Evolutionary conservation across 2,888 invertebrate genomes (phyloP).

Genomic region (Drosophila mettleri): DNA sequence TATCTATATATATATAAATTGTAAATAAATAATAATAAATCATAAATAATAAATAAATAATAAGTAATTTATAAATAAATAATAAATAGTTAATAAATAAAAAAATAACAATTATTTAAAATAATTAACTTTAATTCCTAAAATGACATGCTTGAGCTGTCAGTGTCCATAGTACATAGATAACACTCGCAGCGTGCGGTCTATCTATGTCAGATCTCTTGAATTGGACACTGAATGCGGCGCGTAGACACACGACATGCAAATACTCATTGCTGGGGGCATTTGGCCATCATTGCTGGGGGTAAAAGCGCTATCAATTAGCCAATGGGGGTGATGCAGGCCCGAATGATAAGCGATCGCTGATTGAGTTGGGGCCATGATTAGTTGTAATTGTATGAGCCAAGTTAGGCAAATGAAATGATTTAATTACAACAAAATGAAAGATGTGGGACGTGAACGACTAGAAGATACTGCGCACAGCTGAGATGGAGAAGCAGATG

Average conservation of each 20-base stretch:
- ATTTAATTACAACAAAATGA: background rate
- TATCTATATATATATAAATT: too few relatives aligned
- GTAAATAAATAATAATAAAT: too few relatives aligned
- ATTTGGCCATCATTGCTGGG: constrained; percentile 19
- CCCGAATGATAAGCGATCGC: constrained; percentile 45
- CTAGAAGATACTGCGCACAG: background rate
- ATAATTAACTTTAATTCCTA: too few relatives aligned
- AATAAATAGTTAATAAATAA: too few relatives aligned
- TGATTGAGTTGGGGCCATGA: constrained; percentile 65
- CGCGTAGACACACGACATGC: constrained; percentile 26
- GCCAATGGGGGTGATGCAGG: constrained; percentile 10
- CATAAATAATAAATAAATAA: too few relatives aligned
- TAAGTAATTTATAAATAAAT: too few relatives aligned
- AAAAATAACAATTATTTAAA: too few relatives aligned
- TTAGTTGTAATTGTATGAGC: constrained; percentile 3
- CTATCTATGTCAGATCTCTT: constrained; percentile 8
- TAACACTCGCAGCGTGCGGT: constrained; percentile 40
- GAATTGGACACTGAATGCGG: constrained; percentile 23
- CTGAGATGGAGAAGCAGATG: too few relatives aligned
- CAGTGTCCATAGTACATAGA: constrained; percentile 20
- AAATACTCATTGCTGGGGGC: constrained; percentile 34
- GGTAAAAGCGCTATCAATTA: constrained; percentile 31
- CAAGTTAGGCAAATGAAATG: background rate
- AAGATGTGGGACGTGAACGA: background rate
- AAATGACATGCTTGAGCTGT: too few relatives aligned